Base-by-base conservation (phyloP, 2,797 vertebrate species). In the Myoxocephalus aenaeus region DNA sequence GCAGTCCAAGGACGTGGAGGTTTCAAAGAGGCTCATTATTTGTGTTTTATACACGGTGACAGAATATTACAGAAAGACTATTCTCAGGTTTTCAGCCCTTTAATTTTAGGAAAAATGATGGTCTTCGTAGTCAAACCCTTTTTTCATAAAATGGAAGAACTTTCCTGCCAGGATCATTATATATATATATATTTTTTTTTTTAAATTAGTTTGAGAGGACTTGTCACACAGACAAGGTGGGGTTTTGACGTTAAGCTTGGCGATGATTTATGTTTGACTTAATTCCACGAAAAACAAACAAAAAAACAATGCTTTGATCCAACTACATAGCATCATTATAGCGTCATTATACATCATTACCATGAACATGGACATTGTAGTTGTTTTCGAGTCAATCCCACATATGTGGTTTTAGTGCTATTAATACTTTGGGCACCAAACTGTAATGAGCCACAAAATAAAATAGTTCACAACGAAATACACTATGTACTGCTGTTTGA, bases 11-110 rank as follows among this genome's bases (percentile, higher is more conserved):
- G 54, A 61, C 53, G 59, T n/a, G 18, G 32, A 73, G 25, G 46
- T 58, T 15, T 50, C 51, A 64, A 70, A 75, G 17, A 14, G 29
- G 22, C 54, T 66, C 58, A 62, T 58, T 59, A 25, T 40, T 15
- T 73, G 46, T 64, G 29, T 40, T 67, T 67, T 27, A 56, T 57
- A 65, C n/a, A 27, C 5, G 7, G 13, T 38, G 53, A 53, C 7
- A 32, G 22, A 50, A 44, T 50, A 32, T 51, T 32, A 75, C 46
- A 75, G 38, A n/a, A 69, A 44, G 22, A 56, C 11, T 27, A 20
- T 36, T 56, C 13, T 29, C 11, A 50, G 53, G 40, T 42, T 76
- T 59, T 15, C 62, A 2, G 11, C 2, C 7, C 4, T 63, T 77
- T 27, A 34, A 1, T 34, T 68, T 53, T 22, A 42, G 13, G 53